Evolutionary conservation across 2,113 vertebrate genomes (phyloP).

Genomic region (Porphyrio hochstetteri): DNA sequence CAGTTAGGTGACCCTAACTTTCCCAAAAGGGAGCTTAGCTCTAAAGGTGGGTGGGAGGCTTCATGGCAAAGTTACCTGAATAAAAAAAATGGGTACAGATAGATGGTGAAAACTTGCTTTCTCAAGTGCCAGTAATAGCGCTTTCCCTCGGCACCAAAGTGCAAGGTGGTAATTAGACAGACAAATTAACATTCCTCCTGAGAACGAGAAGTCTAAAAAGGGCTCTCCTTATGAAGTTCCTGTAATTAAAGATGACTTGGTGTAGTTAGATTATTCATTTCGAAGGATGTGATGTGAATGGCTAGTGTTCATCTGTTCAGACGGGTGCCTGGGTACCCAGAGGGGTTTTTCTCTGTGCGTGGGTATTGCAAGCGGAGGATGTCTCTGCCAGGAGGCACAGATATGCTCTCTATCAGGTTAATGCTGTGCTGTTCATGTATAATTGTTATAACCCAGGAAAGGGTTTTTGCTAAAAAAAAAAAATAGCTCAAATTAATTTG

Average conservation of each 20-base stretch:
- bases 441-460: neutral
- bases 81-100: neutral
- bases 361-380: neutral
- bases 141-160: constrained; percentile 45
- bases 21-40: neutral
- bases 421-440: neutral
- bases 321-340: neutral
- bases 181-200: constrained; percentile 70
- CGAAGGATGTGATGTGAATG: constrained; percentile 48
- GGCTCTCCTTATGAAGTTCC: constrained; percentile 51
- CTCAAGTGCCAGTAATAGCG: constrained; percentile 49
- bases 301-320: constrained; percentile 17
- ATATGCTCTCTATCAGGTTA: neutral
- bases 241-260: constrained; percentile 66
- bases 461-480: neutral
- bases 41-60: neutral
- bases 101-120: constrained; percentile 25
- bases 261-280: constrained; percentile 51
- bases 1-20: neutral
- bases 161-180: constrained; percentile 70
- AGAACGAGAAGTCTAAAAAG: constrained; percentile 55
- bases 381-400: neutral
- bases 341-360: neutral
- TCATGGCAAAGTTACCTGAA: neutral
- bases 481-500: neutral